Evolutionary conservation across 2,113 vertebrate genomes (phyloP).

Genomic region (Sprattus sprattus): DNA sequence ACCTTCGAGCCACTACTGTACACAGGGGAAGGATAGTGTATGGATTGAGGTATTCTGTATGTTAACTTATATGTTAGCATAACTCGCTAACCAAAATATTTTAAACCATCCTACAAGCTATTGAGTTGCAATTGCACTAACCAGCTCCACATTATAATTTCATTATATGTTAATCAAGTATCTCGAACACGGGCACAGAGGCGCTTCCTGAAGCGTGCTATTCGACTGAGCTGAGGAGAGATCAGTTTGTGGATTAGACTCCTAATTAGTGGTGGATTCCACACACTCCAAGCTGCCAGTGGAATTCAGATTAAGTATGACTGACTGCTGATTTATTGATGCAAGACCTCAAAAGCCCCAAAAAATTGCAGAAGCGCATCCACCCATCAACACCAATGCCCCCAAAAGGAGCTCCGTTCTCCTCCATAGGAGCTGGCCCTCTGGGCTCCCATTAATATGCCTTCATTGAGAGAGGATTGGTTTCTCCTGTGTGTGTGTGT

Average conservation of each 20-base stretch:
- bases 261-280: conserved; percentile 2
- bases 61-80: neutral
- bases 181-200: neutral
- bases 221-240: neutral
- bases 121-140: neutral
- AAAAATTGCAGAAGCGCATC: neutral
- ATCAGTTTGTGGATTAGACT: neutral
- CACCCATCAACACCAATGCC: neutral
- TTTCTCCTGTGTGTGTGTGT: no score
- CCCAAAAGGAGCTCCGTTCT: neutral
- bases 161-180: neutral
- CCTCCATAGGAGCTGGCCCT: neutral
- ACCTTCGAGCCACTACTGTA: neutral
- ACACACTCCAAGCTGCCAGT: neutral
- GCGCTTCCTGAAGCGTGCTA: no score
- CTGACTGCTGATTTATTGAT: neutral
- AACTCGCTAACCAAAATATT: neutral
- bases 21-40: neutral
- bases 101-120: neutral
- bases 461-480: no score
- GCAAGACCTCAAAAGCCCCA: conserved; percentile 7
- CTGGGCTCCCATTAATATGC: neutral
- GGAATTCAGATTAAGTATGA: neutral
- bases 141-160: neutral
- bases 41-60: neutral